Conservation (phyloP, 1,140 invertebrate species). For the Drosophila varians region DNA sequence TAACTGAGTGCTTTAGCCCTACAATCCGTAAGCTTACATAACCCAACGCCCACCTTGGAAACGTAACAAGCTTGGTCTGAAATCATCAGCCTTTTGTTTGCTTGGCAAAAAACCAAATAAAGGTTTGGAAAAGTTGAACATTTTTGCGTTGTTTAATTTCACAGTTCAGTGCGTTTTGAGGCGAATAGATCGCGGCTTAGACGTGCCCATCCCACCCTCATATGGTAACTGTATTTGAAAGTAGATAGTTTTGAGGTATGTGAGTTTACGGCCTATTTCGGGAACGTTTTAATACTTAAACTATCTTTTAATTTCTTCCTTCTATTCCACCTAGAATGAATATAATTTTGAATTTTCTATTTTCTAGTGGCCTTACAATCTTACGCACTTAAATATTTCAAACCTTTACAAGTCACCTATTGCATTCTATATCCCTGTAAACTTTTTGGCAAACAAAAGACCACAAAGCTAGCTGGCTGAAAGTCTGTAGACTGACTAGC, state of each 20-base stretch:
- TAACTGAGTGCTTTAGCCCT: constrained; percentile 25
- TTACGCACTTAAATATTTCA: constrained; percentile 23
- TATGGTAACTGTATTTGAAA: constrained; percentile 14
- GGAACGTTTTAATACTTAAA: background rate
- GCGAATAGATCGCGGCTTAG: constrained; percentile 63
- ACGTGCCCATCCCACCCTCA: constrained; percentile 63
- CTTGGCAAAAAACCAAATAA: constrained; percentile 4
- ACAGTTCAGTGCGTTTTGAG: constrained; percentile 69
- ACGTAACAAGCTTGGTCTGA: constrained; percentile 21
- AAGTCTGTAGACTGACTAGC: constrained; percentile 24
- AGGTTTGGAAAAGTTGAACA: constrained; percentile 22
- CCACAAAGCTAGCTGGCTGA: constrained; percentile 46
- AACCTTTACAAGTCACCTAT: constrained; percentile 48
- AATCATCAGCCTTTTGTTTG: constrained; percentile 40
- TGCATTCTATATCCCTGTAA: constrained; percentile 1
- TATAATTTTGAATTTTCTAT: background rate
- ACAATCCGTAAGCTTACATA: constrained; percentile 33
- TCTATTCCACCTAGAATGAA: too few relatives aligned
- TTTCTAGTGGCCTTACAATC: background rate
- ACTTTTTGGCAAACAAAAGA: constrained; percentile 48
- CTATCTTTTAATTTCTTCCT: background rate
- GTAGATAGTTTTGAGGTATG: constrained; percentile 3
- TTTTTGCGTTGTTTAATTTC: constrained; percentile 70
- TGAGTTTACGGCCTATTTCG: constrained; percentile 5
- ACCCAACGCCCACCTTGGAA: background rate